These are phyloP conservation scores for Parasteatoda tepidariorum DNA, from an alignment of 1,140 invertebrate species.

Conservation along the genomic window DNA sequence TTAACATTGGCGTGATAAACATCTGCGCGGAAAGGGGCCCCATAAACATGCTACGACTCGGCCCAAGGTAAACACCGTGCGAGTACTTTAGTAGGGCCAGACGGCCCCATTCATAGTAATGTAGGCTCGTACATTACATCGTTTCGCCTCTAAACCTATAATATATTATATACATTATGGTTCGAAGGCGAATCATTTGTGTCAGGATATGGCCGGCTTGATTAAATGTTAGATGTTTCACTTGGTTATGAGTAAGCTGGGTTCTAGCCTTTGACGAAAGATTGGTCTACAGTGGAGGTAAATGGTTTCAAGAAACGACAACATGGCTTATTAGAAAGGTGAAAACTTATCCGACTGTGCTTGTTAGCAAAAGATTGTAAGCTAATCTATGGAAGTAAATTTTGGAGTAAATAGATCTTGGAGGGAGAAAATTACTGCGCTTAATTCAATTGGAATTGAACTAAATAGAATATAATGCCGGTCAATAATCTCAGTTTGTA, in stretches of 20 bases:
- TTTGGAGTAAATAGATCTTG: too few species aligned
- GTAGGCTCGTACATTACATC: slow-evolving; percentile 32
- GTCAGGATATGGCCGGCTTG: slow-evolving; percentile 26
- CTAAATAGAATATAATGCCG: too few species aligned
- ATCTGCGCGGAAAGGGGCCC: background rate
- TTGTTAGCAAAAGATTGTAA: too few species aligned
- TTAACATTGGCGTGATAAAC: slow-evolving; percentile 47
- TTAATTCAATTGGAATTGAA: too few species aligned
- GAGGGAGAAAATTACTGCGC: too few species aligned
- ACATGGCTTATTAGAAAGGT: background rate
- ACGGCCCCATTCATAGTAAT: slow-evolving; percentile 43
- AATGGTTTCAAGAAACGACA: background rate
- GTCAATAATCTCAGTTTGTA: too few species aligned
- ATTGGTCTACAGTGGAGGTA: background rate
- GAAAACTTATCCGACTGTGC: too few species aligned
- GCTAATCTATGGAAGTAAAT: too few species aligned
- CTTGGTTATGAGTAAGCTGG: background rate
- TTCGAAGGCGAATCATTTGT: slow-evolving; percentile 46
- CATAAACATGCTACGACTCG: slow-evolving; percentile 40
- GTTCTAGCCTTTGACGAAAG: background rate
- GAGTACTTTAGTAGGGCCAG: slow-evolving; percentile 33
- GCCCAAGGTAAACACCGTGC: slow-evolving; percentile 26
- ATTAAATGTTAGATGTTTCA: slow-evolving; percentile 30
- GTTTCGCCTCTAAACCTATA: slow-evolving; percentile 35
- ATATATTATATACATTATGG: slow-evolving; percentile 53